Evolutionary conservation across 2,113 vertebrate genomes (phyloP), one percentile per base, ranked within the genome.

Genomic region (Lanius ludovicianus): DNA sequence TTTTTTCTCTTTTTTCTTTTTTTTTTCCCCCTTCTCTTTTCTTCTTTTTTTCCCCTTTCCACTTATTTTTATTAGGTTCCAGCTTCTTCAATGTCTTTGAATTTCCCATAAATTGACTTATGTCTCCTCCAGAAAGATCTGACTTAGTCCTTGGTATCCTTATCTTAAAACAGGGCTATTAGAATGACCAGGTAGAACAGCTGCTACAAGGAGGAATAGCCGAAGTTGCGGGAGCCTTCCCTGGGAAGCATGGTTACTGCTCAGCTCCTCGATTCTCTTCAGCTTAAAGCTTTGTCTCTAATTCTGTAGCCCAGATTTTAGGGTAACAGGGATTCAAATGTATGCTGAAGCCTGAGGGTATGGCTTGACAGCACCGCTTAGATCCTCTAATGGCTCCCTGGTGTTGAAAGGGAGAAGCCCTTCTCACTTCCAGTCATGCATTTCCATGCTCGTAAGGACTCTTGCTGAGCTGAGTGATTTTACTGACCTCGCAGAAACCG

Each of bases 321-420:
- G 49, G 35, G 53, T 68, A 60, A 20, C 21, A 44, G n/a, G 53
- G 27, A 60, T 70, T 73, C 67, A 83, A 52, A 90, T 50, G 35
- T 41, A 16, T 22, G 53, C 52, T 64, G 56, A 33, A 85, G 75
- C 62, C 86, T 56, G 75, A 76, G 82, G 78, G 39, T 68, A 59
- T 0, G 3, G 27, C 30, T 71, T 90, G 75, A 71, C 78, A 71
- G 15, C 65, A 15, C 18, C 1, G 5, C 33, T 90, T 68, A 68
- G 75, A 74, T 85, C 67, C 76, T 73, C 86, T 88, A 92, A 79
- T 59, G 57, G n/a, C 57, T 90, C 39, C 47, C 39, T 46, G 65
- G 70, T 63, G 65, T 11, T 55, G 52, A 74, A 90, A 63, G 10
- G 33, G 56, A 82, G 47, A 84, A 63, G 44, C 44, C 24, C 57